Evolutionary conservation across 1,140 invertebrate species (phyloP), one percentile per base, ranked within the genome.

Genomic region (Drosophila mayri): DNA sequence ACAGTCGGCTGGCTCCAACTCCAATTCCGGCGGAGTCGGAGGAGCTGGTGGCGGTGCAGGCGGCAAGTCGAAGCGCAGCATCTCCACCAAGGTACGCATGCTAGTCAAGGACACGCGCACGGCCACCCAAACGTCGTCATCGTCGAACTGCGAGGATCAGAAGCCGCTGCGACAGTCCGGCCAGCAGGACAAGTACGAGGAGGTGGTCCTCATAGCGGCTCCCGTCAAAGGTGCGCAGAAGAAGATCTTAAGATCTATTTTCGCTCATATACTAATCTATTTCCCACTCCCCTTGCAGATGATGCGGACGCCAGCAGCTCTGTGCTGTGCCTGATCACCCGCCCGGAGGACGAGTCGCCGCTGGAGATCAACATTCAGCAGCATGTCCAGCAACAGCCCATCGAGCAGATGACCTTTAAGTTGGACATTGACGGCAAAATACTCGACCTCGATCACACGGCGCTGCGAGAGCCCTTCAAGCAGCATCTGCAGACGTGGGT

Each of bases 351-450:
- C 90, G 95, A 95, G 77, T 94, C 95, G 81, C 94, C 95, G 82
- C 93, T 95, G 75, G 94, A 96, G 79, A 95, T 94, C 95, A 93
- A 94, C 84, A 93, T 94, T 76, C 93, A 91, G 91, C 93, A 93
- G 93, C 91, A 92, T 47, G 83, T 92, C 47, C 84, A 90, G 41
- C 91, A 92, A 93, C 95, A 87, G 93, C 94, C 85, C 94, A 90
- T 97, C 79, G 97, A 98, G 93, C 97, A 98, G 93, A 98, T 99
- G 93, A 97, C 97, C 84, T 97, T 98, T 91, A 97, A 97, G 94
- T 94, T 99, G 91, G 97, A 98, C 93, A 94, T 95, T 65, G 95
- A 95, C 82, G 97, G 97, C 61, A 97, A 96, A 93, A 97, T 99
- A 80, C 94, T 97, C 78, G 95, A 94, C 74, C 93, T 97, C 73